phyloP scores from a whole-genome alignment of 2,888 invertebrate genomes.

The Trissolcus japonicus region DNA sequence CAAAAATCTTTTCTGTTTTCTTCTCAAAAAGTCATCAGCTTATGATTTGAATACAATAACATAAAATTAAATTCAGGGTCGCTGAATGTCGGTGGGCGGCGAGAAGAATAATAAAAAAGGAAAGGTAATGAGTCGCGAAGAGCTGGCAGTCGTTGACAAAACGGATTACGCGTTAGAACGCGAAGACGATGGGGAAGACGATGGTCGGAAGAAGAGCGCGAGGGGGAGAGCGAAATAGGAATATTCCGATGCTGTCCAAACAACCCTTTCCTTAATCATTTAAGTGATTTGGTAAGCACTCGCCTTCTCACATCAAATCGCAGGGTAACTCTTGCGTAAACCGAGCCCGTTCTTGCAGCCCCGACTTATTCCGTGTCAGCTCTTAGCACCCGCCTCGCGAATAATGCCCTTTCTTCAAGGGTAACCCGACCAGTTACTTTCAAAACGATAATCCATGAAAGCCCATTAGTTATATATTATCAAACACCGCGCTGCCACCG shows the following conservation, averaged over 20 bases:
- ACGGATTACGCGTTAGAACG: conserved; percentile 71
- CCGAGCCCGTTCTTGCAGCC: conserved; percentile 67
- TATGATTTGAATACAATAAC: conserved; percentile 35
- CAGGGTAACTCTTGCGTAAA: conserved; percentile 69
- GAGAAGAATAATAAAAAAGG: conserved; percentile 59
- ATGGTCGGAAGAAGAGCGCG: conserved; percentile 52
- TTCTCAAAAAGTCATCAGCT: not conserved
- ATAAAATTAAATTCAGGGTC: conserved; percentile 20
- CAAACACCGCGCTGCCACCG: conserved; percentile 47
- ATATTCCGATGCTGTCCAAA: conserved; percentile 73
- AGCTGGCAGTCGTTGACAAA: conserved; percentile 72
- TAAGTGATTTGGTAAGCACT: conserved; percentile 75
- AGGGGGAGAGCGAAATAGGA: conserved; percentile 68
- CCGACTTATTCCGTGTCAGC: conserved; percentile 60
- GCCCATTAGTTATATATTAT: conserved; percentile 60
- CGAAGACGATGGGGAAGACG: conserved; percentile 50
- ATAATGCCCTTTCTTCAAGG: conserved; percentile 61
- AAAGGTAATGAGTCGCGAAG: conserved; percentile 68
- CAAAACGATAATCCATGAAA: conserved; percentile 59
- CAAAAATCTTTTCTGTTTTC: too few species aligned
- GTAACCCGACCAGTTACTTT: conserved; percentile 57
- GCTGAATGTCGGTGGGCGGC: conserved; percentile 8
- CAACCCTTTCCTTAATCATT: conserved; percentile 76
- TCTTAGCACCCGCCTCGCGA: conserved; percentile 64
- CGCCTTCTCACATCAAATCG: conserved; percentile 67